phyloP scores from a whole-genome alignment of 2,113 vertebrate species.

The Perca flavescens region DNA sequence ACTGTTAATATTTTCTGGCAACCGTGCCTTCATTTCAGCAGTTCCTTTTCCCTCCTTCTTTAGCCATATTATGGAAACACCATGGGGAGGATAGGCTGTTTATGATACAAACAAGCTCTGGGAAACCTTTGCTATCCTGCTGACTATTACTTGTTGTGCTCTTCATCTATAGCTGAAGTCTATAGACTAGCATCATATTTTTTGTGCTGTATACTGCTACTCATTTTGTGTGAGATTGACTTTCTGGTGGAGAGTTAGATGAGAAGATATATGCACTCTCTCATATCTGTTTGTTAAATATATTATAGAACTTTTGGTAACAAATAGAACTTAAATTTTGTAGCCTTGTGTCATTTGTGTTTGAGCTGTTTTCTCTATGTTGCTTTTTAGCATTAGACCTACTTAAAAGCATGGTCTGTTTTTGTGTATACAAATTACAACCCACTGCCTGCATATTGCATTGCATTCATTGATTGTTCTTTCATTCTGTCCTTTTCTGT shows the following conservation, averaged over 20 bases:
- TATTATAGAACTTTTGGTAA: slow-evolving; percentile 2
- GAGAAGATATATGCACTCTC: too few species aligned
- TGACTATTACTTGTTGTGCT: background rate
- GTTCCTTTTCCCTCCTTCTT: background rate
- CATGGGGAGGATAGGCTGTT: background rate
- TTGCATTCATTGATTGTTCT: background rate
- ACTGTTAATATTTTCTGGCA: slow-evolving; percentile 1
- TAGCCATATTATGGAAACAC: background rate
- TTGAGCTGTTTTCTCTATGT: slow-evolving; percentile 8
- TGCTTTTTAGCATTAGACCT: background rate
- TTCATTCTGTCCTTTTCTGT: background rate
- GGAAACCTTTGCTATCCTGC: background rate
- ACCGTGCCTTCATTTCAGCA: background rate
- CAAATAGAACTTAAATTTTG: slow-evolving; percentile 26
- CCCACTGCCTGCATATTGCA: background rate
- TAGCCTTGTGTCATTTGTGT: slow-evolving; percentile 51
- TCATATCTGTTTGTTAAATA: too few species aligned
- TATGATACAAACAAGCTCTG: background rate
- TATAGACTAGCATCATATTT: background rate
- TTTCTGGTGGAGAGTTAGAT: background rate
- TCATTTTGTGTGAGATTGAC: slow-evolving; percentile 3
- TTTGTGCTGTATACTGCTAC: slow-evolving; percentile 22
- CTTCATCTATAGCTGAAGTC: background rate
- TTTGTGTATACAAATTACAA: background rate
- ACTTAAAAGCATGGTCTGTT: background rate